phyloP scores from a whole-genome alignment of 2,888 invertebrate species.

The Palloptera scutellata region DNA sequence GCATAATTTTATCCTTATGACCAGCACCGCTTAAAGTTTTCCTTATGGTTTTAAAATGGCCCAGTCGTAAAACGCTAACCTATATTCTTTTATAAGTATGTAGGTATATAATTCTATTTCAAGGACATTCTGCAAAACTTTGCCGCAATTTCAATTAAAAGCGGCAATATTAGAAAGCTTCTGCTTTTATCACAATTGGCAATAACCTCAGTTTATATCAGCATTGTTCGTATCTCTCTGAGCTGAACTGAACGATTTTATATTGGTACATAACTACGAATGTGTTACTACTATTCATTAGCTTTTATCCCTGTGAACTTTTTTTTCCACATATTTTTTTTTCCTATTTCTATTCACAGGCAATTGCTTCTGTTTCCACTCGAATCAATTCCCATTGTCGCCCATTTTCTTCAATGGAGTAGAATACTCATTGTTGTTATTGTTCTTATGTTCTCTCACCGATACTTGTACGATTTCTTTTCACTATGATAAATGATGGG shows the following conservation, averaged over 20 bases:
- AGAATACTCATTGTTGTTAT: not conserved
- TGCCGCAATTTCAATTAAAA: no score
- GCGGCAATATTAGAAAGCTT: no score
- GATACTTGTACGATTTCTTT: not conserved
- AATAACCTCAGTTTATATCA: no score
- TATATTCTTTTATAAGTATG: no score
- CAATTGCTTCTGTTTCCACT: constrained; percentile 51
- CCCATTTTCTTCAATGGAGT: constrained; percentile 13
- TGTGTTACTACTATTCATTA: constrained; percentile 1
- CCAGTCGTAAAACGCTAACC: no score
- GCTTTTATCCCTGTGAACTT: not conserved
- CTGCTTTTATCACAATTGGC: no score
- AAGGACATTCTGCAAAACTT: no score
- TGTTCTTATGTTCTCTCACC: not conserved
- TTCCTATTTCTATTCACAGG: constrained; percentile 39
- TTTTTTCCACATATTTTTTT: constrained; percentile 1
- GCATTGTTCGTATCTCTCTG: not conserved
- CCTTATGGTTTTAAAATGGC: no score
- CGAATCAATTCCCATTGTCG: constrained; percentile 45
- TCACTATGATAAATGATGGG: not conserved
- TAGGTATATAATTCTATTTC: no score
- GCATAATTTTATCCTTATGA: no score
- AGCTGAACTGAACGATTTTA: not conserved
- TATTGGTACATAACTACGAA: not conserved
- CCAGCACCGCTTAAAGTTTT: no score